These are phyloP conservation scores for Phrynocephalus vlangalii DNA, from an alignment of 2,797 vertebrate species.

Conservation along the genomic window DNA sequence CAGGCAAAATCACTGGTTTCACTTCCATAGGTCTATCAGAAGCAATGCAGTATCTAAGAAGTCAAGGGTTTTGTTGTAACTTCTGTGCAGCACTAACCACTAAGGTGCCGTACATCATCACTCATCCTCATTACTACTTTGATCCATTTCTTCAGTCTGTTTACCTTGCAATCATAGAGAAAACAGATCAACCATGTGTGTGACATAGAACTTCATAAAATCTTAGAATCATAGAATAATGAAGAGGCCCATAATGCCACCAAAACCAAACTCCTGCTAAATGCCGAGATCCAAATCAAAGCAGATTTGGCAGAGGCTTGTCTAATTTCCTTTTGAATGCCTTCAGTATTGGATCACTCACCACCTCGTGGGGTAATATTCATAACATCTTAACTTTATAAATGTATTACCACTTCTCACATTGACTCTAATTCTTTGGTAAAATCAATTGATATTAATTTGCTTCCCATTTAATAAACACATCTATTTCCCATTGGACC, in stretches of 20 bases:
- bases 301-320: too few relatives aligned
- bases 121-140: not conserved
- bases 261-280: too few relatives aligned
- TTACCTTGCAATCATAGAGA: not conserved
- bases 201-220: not conserved
- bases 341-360: not conserved
- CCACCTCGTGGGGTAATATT: not conserved
- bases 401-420: not conserved
- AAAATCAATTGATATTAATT: slow-evolving; percentile 35
- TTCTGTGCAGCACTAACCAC: not conserved
- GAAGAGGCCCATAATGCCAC: too few relatives aligned
- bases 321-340: too few relatives aligned
- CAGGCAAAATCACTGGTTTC: not conserved
- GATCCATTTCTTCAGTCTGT: not conserved
- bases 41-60: too few relatives aligned
- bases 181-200: slow-evolving; percentile 1
- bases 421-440: not conserved
- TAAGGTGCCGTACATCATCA: not conserved
- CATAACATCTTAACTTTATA: not conserved
- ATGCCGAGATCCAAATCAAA: too few relatives aligned
- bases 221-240: not conserved
- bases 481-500: not conserved
- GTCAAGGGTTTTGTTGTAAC: too few relatives aligned
- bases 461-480: slow-evolving; percentile 25
- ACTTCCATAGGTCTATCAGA: too few relatives aligned